phyloP scores from a whole-genome alignment of 92 coral and sea anemone species.

The Siderastrea radians region DNA sequence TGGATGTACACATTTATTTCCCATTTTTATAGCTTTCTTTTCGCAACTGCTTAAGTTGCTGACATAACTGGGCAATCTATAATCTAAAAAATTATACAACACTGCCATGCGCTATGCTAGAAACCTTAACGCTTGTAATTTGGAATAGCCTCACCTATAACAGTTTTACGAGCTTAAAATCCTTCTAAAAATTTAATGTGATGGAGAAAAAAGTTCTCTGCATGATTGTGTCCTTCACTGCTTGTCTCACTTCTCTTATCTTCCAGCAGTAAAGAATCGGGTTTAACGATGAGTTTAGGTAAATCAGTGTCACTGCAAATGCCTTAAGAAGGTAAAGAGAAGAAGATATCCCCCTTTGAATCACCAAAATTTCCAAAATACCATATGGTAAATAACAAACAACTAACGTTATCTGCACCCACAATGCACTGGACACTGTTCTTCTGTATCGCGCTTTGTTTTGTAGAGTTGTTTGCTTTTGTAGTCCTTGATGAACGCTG shows the following conservation, averaged over 20 bases:
- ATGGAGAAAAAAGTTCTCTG: neutral
- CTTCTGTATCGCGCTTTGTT: constrained; percentile 22
- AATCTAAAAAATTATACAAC: too few species aligned
- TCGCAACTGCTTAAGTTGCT: too few species aligned
- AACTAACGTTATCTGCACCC: neutral
- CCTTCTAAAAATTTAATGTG: too few species aligned
- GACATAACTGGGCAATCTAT: too few species aligned
- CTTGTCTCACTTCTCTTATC: neutral
- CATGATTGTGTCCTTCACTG: neutral
- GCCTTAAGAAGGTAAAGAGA: neutral
- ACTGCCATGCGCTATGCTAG: too few species aligned
- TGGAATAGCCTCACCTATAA: too few species aligned
- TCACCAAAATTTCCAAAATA: neutral
- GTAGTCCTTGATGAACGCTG: neutral
- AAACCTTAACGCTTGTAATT: too few species aligned
- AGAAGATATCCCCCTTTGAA: neutral
- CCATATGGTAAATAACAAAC: constrained; percentile 9
- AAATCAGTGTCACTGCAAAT: neutral
- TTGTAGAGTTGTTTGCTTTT: neutral
- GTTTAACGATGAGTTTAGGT: neutral
- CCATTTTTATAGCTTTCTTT: too few species aligned
- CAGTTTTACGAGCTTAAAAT: too few species aligned
- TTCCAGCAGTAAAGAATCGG: neutral
- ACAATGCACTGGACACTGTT: neutral
- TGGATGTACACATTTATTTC: too few species aligned